Evolutionary conservation across 2,888 invertebrate species (phyloP).

Genomic region (Teleiodes luculella): DNA sequence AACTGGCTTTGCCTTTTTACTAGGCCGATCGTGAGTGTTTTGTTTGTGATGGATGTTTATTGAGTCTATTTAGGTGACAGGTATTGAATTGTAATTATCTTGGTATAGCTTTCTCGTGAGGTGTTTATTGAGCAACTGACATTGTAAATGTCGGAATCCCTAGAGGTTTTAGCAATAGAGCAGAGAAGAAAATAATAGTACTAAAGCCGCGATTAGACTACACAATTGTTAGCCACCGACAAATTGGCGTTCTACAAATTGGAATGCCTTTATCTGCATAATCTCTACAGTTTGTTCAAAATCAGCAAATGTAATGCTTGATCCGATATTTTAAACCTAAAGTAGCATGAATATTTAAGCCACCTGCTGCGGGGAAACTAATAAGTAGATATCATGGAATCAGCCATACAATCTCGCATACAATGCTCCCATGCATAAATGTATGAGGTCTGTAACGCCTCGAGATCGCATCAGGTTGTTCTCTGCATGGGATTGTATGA

Average conservation of each 20-base stretch:
- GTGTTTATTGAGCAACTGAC: no score
- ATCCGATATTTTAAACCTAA: no score
- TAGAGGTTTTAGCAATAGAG: no score
- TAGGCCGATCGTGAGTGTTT: background rate
- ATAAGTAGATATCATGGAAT: background rate
- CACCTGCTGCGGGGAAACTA: background rate
- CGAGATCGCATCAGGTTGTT: conserved; percentile 5
- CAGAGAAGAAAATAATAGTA: no score
- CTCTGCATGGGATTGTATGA: conserved; percentile 2
- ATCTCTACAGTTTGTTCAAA: no score
- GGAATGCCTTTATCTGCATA: no score
- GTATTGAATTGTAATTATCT: background rate
- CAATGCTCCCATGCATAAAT: conserved; percentile 21
- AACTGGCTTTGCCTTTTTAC: conserved; percentile 27
- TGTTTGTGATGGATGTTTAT: background rate
- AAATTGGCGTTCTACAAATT: no score
- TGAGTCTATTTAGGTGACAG: background rate
- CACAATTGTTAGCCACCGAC: no score
- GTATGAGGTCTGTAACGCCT: conserved; percentile 14
- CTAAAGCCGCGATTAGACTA: no score
- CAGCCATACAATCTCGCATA: background rate
- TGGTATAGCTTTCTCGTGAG: background rate
- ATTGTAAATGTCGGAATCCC: no score
- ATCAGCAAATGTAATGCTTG: no score
- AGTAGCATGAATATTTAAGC: background rate